These are phyloP conservation scores for Myotis myotis DNA, from an alignment of 2,797 vertebrate genomes.

Conservation along the genomic window DNA sequence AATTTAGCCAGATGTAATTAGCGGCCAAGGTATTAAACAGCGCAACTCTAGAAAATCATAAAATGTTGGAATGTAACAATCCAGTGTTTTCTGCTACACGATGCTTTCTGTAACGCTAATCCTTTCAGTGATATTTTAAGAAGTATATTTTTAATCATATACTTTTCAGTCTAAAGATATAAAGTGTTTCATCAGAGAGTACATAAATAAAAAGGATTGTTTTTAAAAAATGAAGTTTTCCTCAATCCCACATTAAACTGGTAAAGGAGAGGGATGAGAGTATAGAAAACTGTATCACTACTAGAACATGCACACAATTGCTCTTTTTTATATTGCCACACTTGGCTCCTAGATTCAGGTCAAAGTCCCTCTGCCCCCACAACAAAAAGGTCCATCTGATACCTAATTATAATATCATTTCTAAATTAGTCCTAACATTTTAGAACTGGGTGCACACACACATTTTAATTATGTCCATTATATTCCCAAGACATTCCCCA, in stretches of 20 bases:
- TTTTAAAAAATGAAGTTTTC: neutral
- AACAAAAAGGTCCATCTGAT: neutral
- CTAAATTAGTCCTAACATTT: conserved; percentile 22
- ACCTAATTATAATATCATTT: neutral
- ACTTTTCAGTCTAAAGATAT: neutral
- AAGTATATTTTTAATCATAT: neutral
- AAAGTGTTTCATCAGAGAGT: neutral
- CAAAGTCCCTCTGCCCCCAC: neutral
- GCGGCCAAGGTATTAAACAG: neutral
- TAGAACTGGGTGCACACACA: neutral
- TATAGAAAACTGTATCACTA: neutral
- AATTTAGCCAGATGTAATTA: neutral
- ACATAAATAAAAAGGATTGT: neutral
- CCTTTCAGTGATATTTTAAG: neutral
- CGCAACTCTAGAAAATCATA: neutral
- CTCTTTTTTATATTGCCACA: neutral
- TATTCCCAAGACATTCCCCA: neutral
- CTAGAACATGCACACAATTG: neutral
- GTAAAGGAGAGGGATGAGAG: neutral
- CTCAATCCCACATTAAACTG: neutral
- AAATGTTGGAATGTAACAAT: neutral
- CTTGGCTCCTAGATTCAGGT: neutral
- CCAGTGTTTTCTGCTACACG: conserved; percentile 1
- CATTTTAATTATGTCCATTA: neutral
- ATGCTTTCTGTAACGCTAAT: neutral